Conservation (phyloP, 2,888 invertebrate species). For the Leucozona laternaria region DNA sequence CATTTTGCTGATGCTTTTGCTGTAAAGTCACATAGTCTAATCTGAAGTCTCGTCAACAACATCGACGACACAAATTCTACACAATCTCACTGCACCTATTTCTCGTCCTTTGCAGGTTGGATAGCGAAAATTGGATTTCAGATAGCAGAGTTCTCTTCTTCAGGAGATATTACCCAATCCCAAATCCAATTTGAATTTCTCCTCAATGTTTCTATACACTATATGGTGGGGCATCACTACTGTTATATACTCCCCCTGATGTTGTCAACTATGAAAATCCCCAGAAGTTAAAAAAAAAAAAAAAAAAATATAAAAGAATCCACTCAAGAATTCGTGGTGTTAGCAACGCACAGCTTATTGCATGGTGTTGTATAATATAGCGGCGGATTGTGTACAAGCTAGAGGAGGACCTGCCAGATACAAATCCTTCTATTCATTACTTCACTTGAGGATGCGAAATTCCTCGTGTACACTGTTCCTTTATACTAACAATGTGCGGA, state of each 20-base stretch:
- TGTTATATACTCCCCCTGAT: conserved; percentile 3
- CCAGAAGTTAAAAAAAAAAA: neutral
- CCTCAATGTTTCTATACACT: neutral
- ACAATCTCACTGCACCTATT: neutral
- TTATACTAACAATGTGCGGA: neutral
- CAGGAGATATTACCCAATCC: conserved; percentile 18
- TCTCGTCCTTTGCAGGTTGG: conserved; percentile 2
- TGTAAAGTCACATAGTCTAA: neutral
- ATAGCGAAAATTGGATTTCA: conserved; percentile 38
- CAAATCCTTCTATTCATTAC: conserved; percentile 61
- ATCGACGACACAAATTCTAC: neutral
- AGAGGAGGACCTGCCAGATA: conserved; percentile 30
- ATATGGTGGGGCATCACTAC: neutral
- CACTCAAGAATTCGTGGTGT: conserved; percentile 34
- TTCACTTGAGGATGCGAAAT: conserved; percentile 19
- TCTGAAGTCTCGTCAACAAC: neutral
- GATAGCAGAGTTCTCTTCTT: conserved; percentile 22
- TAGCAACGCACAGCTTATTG: conserved; percentile 28
- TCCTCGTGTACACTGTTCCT: neutral
- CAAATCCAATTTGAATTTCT: conserved; percentile 51
- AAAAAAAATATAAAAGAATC: neutral
- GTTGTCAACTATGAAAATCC: conserved; percentile 20
- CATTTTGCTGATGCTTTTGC: conserved; percentile 8
- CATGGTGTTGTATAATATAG: neutral
- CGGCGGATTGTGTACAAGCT: conserved; percentile 18